Conservation (phyloP, 2,888 invertebrate species). For the Euplexia lucipara region DNA sequence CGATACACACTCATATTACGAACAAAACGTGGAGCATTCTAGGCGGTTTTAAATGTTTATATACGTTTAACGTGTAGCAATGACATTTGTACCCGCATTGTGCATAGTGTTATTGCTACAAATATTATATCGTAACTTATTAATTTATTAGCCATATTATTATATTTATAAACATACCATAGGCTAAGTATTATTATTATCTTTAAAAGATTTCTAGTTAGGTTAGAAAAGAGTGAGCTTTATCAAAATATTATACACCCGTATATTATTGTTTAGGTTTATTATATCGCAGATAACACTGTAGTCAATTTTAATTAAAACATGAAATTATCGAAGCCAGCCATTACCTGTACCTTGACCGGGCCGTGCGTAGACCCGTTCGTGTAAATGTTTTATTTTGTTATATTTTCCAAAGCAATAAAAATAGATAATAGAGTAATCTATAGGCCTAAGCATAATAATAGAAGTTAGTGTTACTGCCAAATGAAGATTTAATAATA, state of each 20-base stretch:
- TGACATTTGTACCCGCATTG: conserved; percentile 71
- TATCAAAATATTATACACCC: conserved; percentile 84
- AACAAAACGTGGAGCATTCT: conserved; percentile 83
- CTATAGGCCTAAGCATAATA: conserved; percentile 85
- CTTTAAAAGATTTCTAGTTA: conserved; percentile 89
- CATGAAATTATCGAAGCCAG: conserved; percentile 83
- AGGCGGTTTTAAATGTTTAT: conserved; percentile 80
- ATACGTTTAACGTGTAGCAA: conserved; percentile 72
- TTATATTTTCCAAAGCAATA: conserved; percentile 89
- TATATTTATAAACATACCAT: conserved; percentile 91
- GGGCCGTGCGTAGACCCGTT: conserved; percentile 69
- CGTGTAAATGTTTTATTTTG: conserved; percentile 81
- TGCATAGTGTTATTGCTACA: conserved; percentile 77
- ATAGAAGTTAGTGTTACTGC: conserved; percentile 84
- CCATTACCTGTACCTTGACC: conserved; percentile 85
- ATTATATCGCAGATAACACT: conserved; percentile 77
- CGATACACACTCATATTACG: conserved; percentile 74
- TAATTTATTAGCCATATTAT: conserved; percentile 89
- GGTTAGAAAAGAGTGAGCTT: conserved; percentile 90
- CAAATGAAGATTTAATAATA: conserved; percentile 75
- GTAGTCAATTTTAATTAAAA: conserved; percentile 80
- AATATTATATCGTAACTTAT: conserved; percentile 81
- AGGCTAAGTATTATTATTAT: conserved; percentile 89
- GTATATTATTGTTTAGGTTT: conserved; percentile 81
- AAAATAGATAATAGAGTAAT: conserved; percentile 79